Conservation (phyloP, 2,113 vertebrate species). For the Hystrix cristata region DNA sequence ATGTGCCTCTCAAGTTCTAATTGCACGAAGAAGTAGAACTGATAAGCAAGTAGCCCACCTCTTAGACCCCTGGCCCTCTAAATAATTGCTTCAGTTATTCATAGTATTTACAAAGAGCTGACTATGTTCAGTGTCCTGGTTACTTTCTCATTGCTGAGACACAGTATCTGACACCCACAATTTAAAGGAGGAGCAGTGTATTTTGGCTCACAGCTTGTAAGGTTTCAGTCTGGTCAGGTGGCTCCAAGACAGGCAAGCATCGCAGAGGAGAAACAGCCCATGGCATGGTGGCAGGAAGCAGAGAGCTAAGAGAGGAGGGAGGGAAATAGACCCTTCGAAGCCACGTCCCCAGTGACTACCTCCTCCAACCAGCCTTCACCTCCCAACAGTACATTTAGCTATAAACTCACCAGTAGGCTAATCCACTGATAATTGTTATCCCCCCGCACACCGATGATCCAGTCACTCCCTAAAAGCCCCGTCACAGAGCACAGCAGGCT, state of each 20-base stretch:
- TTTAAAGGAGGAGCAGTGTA: not conserved
- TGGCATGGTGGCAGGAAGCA: not conserved
- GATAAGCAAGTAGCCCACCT: rapidly evolving
- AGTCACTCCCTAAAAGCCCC: not conserved
- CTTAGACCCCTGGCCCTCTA: not conserved
- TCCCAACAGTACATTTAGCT: not conserved
- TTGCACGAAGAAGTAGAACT: not conserved
- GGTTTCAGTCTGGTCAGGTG: not conserved
- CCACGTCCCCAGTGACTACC: not conserved
- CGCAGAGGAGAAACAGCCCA: not conserved
- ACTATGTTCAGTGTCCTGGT: not conserved
- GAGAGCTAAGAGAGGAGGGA: no score
- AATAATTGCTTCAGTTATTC: not conserved
- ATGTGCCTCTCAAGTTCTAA: not conserved
- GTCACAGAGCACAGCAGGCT: not conserved
- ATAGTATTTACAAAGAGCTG: not conserved
- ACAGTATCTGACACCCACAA: not conserved
- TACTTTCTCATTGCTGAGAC: not conserved
- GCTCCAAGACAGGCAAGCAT: not conserved
- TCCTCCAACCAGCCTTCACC: not conserved
- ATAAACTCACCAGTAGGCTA: not conserved
- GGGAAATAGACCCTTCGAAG: not conserved
- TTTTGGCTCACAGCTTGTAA: not conserved
- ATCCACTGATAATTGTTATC: not conserved
- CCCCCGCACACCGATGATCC: not conserved